Conservation (phyloP, 2,113 vertebrate genomes). For the Sitta europaea region DNA sequence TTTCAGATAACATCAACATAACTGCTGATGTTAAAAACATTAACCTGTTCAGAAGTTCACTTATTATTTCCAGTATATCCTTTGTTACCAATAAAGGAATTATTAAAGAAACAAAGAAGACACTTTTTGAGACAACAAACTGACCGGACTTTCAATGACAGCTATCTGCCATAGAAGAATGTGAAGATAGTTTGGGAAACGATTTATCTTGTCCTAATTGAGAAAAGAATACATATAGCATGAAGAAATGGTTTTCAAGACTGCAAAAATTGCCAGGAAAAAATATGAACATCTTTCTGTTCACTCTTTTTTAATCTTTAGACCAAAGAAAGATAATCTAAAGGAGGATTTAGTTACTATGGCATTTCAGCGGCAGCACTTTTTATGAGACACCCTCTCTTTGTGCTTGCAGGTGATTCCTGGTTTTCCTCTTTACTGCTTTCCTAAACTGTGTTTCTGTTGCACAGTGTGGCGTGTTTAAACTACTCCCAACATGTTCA, state of each 20-base stretch:
- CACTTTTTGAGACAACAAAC: background rate
- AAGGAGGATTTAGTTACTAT: background rate
- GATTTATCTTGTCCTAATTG: background rate
- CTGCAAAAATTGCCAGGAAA: background rate
- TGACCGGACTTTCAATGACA: background rate
- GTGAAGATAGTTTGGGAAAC: background rate
- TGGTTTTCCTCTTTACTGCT: background rate
- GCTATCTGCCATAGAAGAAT: background rate
- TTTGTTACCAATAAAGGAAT: background rate
- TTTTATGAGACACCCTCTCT: background rate
- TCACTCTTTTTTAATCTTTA: background rate
- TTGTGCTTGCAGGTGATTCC: background rate
- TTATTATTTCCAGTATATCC: background rate
- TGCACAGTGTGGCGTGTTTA: background rate
- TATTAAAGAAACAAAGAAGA: background rate
- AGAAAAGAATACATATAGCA: background rate
- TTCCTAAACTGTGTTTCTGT: background rate
- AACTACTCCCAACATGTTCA: background rate
- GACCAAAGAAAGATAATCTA: background rate
- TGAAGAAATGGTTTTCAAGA: background rate
- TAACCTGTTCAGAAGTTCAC: background rate
- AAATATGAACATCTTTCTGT: background rate
- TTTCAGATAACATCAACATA: slow-evolving; percentile 30
- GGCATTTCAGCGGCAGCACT: background rate
- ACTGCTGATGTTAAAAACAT: background rate